Evolutionary conservation across 2,797 vertebrate species (phyloP).

Genomic region (Apogon talboti): DNA sequence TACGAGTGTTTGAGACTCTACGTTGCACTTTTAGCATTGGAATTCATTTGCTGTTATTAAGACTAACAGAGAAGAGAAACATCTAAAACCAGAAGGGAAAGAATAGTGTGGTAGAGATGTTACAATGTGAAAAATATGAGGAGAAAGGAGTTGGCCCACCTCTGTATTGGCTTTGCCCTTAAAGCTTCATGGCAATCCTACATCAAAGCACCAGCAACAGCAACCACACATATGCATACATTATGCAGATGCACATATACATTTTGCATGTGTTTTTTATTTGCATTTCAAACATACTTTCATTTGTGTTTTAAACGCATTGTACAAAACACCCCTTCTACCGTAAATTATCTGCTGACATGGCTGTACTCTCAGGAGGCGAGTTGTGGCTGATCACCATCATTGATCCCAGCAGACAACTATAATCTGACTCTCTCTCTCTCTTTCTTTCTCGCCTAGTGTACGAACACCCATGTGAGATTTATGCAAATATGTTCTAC

Average conservation of each 20-base stretch:
- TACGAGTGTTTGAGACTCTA: conserved; percentile 19
- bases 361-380: background rate
- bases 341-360: conserved; percentile 15
- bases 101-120: conserved; percentile 14
- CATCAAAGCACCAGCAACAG: conserved; percentile 8
- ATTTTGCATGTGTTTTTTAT: conserved; percentile 56
- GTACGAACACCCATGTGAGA: conserved; percentile 56
- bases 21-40: conserved; percentile 22
- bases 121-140: background rate
- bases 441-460: conserved; percentile 22
- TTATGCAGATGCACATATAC: conserved; percentile 27
- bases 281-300: conserved; percentile 54
- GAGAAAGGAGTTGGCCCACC: conserved; percentile 6
- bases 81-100: conserved; percentile 1
- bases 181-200: conserved; percentile 37
- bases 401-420: conserved; percentile 43
- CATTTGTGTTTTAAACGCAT: conserved; percentile 41
- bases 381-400: conserved; percentile 30
- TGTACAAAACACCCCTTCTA: conserved; percentile 25
- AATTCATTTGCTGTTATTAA: conserved; percentile 44
- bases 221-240: conserved; percentile 25
- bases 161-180: conserved; percentile 30
- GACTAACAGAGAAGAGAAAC: conserved; percentile 3
- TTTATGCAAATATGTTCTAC: conserved; percentile 77
- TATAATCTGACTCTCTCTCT: conserved; percentile 24